phyloP scores from a whole-genome alignment of 2,888 invertebrate species.

The Xanthia icteritia region DNA sequence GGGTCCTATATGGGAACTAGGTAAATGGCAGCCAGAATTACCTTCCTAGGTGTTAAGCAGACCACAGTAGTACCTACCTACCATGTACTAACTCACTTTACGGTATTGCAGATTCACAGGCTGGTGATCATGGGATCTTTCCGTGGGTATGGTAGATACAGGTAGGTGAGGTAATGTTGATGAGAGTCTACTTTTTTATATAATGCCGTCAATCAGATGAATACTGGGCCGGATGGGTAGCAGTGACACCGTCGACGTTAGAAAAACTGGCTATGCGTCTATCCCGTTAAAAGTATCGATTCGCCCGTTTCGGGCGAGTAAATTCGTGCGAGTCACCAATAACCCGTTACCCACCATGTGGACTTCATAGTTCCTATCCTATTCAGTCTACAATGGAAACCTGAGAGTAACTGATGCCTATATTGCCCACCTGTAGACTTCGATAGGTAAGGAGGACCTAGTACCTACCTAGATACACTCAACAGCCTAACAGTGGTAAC shows the following conservation, averaged over 20 bases:
- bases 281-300: constrained; percentile 1
- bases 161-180: too few relatives aligned
- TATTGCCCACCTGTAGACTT: background rate
- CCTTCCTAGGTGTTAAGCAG: too few relatives aligned
- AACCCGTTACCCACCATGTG: constrained; percentile 10
- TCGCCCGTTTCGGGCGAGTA: too few relatives aligned
- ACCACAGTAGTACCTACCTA: too few relatives aligned
- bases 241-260: constrained; percentile 18
- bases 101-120: too few relatives aligned
- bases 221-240: constrained; percentile 34
- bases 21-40: too few relatives aligned
- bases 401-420: background rate
- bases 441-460: background rate
- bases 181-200: background rate
- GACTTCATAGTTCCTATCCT: background rate
- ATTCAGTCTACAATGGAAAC: background rate
- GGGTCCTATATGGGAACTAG: too few relatives aligned
- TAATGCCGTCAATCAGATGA: background rate
- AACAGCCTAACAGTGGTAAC: background rate
- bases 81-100: too few relatives aligned
- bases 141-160: too few relatives aligned
- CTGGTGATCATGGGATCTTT: too few relatives aligned
- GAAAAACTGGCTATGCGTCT: constrained; percentile 27
- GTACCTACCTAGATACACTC: background rate
- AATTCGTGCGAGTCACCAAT: too few relatives aligned